Evolutionary conservation across 1,140 invertebrate species (phyloP).

Genomic region (Oreohelix idahoensis): DNA sequence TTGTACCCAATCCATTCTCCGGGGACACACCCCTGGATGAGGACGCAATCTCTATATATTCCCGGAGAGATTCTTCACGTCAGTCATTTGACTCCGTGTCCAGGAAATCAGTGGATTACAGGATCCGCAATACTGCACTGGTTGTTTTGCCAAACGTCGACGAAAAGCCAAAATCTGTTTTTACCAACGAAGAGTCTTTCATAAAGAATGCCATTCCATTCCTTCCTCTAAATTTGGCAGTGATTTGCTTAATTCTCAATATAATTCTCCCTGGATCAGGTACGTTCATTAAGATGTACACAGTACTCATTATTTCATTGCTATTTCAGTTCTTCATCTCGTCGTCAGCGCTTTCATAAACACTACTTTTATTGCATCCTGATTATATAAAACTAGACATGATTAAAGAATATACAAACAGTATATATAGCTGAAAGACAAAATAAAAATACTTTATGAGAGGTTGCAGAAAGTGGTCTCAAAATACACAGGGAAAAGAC

Average conservation of each 20-base stretch:
- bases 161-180: conserved; percentile 52
- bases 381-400: too few species aligned
- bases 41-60: conserved; percentile 43
- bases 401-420: too few species aligned
- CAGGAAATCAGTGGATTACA: conserved; percentile 49
- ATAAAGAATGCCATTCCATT: conserved; percentile 92
- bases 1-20: background rate
- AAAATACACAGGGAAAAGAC: too few species aligned
- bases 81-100: conserved; percentile 47
- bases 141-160: conserved; percentile 45
- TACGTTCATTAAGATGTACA: conserved; percentile 73
- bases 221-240: conserved; percentile 85
- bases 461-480: too few species aligned
- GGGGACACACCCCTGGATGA: conserved; percentile 12
- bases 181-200: conserved; percentile 78
- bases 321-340: too few species aligned
- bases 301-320: too few species aligned
- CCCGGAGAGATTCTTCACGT: conserved; percentile 45
- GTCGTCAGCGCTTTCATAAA: too few species aligned
- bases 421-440: too few species aligned
- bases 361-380: too few species aligned
- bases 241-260: conserved; percentile 89
- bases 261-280: conserved; percentile 88
- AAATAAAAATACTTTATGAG: too few species aligned
- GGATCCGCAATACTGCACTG: conserved; percentile 41